Evolutionary conservation across 2,888 invertebrate species (phyloP), one percentile per base, ranked within the genome.

Genomic region (Nomada goodeniana): DNA sequence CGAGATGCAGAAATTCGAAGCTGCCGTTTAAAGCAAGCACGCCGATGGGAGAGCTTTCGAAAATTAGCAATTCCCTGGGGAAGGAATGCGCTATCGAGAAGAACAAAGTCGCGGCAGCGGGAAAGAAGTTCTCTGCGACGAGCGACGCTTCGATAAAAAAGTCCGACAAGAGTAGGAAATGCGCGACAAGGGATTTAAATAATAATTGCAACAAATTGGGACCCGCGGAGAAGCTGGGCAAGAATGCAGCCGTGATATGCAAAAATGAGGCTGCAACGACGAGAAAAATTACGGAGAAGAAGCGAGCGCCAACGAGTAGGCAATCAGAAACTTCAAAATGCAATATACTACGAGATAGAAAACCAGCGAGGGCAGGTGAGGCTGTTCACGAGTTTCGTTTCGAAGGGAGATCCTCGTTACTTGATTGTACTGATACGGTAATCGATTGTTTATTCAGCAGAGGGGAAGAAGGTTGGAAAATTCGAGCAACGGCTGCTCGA

Each of bases 381-480:
- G 15, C 26, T 10, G 1, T 15, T 36, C 15, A 2, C 20, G 36
- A 20, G 20, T 47, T 13, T 36, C 1, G 2, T 72, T 20, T 1
- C 5, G 18, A 1, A 1, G 0, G 15, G 18, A 1, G 23, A n/a
- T 4, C 10, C 15, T 2, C 13, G 23, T 29, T 3, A 11, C 10
- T 13, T 63, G 11, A n/a, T 61, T 60, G 20, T 2, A 15, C 20
- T 1, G 23, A 13, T n/a, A 18, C 0, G 0, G 1, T 53, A 44
- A 75, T 59, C 29, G 61, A 15, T 42, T 36, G 18, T 29, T 67
- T 20, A 3, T 42, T 57, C 26, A 0, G 9, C 4, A 81, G 81
- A 26, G 1, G 26, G 9, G 9, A 76, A 42, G 26, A n/a, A 13
- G 47, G 4, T 55, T 1, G 77, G 74, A 0, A 59, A 18, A 10